Base-by-base conservation (phyloP, 2,888 invertebrate species). In the Drosophila testacea region DNA sequence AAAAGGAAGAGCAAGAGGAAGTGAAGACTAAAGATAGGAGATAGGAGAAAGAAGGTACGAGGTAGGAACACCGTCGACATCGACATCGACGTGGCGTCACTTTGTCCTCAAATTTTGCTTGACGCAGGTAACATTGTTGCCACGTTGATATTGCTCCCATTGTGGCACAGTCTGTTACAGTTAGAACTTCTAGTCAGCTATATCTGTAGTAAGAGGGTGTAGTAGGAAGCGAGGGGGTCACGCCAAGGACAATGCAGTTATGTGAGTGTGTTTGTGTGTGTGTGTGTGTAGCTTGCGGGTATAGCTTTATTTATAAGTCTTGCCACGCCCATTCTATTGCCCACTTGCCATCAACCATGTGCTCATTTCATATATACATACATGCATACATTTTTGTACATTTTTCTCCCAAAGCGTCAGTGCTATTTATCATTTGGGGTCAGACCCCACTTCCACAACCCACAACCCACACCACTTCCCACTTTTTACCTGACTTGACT, bases 201-300 rank as follows among this genome's bases (percentile, higher is more conserved):
- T 47, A 44, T 56, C 41, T 48, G 46, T 9, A 11, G 44, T 7
- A 7, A 5, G 13, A 10, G 41, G n/a, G 41, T 16, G 9, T 32
- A 39, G 39, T 10, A 36, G 3, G 55, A n/a, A 4, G 42, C 32
- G 44, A 16, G 66, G 51, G 48, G 57, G 62, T 79, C 73, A 68
- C 47, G 72, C 68, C 85, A 85, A 83, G 83, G 83, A 85, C 85
- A 85, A 71, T 75, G 75, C 82, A 83, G 48, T 51, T 65, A 54
- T 54, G 62, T 56, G 30, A 50, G 55, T 44, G 41, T 48, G 39
- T 27, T 34, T 38, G 32, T 44, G 42, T 22, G 51, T 22, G 22
- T 27, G 11, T 11, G 39, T 34, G 41, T 30, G 50, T 50, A 50
- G 48, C 6, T 39, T 55, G 62, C 30, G 57, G 48, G 54, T 44